Conservation (phyloP, 2,888 invertebrate genomes). For the Athripsodes cinereus region DNA sequence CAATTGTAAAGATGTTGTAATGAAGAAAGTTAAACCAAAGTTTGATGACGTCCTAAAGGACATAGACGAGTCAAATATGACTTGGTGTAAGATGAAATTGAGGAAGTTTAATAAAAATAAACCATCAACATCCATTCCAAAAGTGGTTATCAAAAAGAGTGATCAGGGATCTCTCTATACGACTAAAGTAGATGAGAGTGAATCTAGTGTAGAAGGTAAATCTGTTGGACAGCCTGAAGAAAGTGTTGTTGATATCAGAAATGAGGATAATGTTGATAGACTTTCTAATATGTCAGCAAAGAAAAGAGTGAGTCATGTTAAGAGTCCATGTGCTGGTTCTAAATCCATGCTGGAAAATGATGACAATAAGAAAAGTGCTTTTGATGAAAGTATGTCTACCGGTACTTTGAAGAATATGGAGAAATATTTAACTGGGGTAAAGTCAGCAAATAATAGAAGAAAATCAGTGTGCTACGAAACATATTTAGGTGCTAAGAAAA, state of each 20-base stretch:
- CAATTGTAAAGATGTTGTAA: conserved; percentile 16
- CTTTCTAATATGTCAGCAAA: no score
- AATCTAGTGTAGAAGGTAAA: not conserved
- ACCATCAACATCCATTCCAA: conserved; percentile 35
- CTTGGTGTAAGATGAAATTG: conserved; percentile 12
- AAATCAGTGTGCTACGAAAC: no score
- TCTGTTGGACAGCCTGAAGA: not conserved
- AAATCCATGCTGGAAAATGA: no score
- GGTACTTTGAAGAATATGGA: no score
- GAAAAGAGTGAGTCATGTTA: no score
- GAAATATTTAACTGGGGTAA: no score
- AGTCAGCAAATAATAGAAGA: no score
- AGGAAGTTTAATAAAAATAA: not conserved
- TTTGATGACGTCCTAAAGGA: conserved; percentile 51
- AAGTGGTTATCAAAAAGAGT: conserved; percentile 48
- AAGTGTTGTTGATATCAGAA: not conserved
- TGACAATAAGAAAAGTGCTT: no score
- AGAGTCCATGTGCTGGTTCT: no score
- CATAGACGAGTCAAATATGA: conserved; percentile 36
- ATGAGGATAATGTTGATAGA: not conserved
- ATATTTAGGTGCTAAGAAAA: no score
- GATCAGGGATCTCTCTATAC: conserved; percentile 47
- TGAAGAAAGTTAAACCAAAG: conserved; percentile 44
- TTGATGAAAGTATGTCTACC: no score
- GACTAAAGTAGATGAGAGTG: conserved; percentile 32